Percentiles rank a stretch among this genome's conserved stretches.
phyloP scores from a whole-genome alignment of 2,888 invertebrate genomes.

The Elmis aenea region DNA sequence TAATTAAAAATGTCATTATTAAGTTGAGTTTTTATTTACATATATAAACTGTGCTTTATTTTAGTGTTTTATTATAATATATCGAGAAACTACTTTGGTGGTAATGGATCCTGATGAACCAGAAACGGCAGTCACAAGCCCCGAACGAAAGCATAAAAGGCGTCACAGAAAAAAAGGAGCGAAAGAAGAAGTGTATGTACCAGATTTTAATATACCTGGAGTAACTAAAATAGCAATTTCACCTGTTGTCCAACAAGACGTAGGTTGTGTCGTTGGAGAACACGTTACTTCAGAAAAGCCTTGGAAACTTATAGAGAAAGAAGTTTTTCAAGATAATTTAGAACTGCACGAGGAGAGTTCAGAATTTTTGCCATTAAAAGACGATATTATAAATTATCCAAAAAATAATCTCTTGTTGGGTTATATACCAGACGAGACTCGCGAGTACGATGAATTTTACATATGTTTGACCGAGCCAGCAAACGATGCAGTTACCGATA shows the following conservation, averaged over 20 bases:
- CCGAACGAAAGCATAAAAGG: slow-evolving; percentile 6
- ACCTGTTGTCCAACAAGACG: slow-evolving; percentile 55
- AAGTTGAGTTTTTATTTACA: too few species aligned
- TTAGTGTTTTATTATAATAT: too few species aligned
- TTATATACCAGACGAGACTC: slow-evolving; percentile 59
- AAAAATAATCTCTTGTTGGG: slow-evolving; percentile 56
- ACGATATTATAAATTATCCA: slow-evolving; percentile 42
- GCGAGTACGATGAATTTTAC: slow-evolving; percentile 63
- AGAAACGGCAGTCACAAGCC: too few species aligned
- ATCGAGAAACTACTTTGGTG: too few species aligned
- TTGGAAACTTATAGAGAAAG: slow-evolving; percentile 63
- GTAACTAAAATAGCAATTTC: slow-evolving; percentile 52
- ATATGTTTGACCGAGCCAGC: slow-evolving; percentile 58
- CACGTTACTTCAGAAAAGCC: slow-evolving; percentile 69
- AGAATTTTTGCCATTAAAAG: slow-evolving; percentile 46
- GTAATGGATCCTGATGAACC: too few species aligned
- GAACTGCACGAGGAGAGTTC: slow-evolving; percentile 52
- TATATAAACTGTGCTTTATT: too few species aligned
- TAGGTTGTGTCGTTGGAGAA: slow-evolving; percentile 62
- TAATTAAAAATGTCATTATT: too few species aligned
- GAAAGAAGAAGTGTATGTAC: slow-evolving; percentile 1
- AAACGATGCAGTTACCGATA: slow-evolving; percentile 48
- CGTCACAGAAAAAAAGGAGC: slow-evolving; percentile 20
- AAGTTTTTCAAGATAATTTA: slow-evolving; percentile 58
- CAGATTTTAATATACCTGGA: slow-evolving; percentile 52